Evolutionary conservation across 1,140 invertebrate genomes (phyloP).

Genomic region (Luehdorfia chinensis): DNA sequence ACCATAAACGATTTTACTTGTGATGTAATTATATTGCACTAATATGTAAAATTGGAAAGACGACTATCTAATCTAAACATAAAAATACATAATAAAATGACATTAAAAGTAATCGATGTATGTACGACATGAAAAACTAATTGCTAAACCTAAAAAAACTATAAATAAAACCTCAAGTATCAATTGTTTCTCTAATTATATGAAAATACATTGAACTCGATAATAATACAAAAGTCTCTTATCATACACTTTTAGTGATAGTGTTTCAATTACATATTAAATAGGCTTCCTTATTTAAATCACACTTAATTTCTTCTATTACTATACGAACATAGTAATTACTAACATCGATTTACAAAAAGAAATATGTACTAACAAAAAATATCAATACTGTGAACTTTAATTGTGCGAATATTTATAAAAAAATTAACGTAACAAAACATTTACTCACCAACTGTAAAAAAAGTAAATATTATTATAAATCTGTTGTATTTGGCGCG

Average conservation of each 20-base stretch:
- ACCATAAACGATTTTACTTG: conserved; percentile 2
- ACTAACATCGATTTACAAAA: background rate
- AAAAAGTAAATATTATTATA: no score
- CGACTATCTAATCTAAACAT: conserved; percentile 3
- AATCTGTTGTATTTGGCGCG: background rate
- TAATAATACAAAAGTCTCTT: conserved; percentile 5
- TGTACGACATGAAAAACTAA: conserved; percentile 9
- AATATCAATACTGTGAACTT: background rate
- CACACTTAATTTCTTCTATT: background rate
- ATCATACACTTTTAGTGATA: conserved; percentile 13
- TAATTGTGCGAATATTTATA: conserved; percentile 7
- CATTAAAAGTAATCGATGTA: conserved; percentile 11
- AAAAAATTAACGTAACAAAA: background rate
- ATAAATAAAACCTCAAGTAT: conserved; percentile 10
- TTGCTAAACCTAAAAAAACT: conserved; percentile 1
- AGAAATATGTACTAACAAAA: background rate
- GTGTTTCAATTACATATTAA: conserved; percentile 1
- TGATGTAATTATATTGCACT: conserved; percentile 17
- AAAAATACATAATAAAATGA: background rate
- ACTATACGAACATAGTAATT: no score
- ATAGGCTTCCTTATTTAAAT: background rate
- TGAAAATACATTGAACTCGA: conserved; percentile 1
- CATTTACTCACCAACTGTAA: no score
- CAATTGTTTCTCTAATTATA: background rate
- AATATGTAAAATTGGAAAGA: conserved; percentile 3